A percentile compares a stretch with the other conserved stretches of the same genome.
Conservation (phyloP, 1,140 invertebrate species). For the Rhopalosiphum padi region DNA sequence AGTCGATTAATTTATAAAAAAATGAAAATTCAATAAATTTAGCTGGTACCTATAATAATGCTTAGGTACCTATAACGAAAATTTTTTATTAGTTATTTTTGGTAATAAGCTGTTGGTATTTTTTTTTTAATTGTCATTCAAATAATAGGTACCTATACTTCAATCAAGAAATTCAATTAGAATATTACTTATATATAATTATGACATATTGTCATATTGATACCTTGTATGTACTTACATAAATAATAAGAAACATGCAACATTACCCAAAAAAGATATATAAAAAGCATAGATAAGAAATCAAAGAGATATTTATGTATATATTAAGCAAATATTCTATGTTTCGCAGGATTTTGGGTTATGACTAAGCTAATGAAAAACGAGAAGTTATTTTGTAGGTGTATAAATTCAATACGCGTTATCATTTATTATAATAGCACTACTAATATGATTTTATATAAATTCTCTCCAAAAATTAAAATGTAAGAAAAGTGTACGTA, state of each 20-base stretch:
- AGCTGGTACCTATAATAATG: background rate
- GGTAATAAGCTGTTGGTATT: background rate
- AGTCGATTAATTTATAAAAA: background rate
- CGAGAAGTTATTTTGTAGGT: background rate
- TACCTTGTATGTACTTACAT: background rate
- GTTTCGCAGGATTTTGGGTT: background rate
- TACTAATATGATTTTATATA: background rate
- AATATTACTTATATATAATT: background rate
- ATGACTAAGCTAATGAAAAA: background rate
- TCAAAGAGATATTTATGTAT: background rate
- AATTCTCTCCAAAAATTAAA: background rate
- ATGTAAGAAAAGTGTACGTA: constrained; percentile 17
- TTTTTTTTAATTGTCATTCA: background rate
- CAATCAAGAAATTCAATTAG: background rate
- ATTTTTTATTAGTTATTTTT: background rate
- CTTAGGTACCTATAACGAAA: background rate
- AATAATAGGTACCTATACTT: background rate
- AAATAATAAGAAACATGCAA: constrained; percentile 44
- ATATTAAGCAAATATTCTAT: constrained; percentile 9
- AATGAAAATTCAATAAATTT: background rate
- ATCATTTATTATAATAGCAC: constrained; percentile 15
- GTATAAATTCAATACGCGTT: background rate
- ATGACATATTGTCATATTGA: constrained; percentile 13
- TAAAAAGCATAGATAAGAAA: constrained; percentile 23
- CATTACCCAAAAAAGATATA: constrained; percentile 7